phyloP scores from a whole-genome alignment of 2,888 invertebrate species.

The Incurvaria masculella region DNA sequence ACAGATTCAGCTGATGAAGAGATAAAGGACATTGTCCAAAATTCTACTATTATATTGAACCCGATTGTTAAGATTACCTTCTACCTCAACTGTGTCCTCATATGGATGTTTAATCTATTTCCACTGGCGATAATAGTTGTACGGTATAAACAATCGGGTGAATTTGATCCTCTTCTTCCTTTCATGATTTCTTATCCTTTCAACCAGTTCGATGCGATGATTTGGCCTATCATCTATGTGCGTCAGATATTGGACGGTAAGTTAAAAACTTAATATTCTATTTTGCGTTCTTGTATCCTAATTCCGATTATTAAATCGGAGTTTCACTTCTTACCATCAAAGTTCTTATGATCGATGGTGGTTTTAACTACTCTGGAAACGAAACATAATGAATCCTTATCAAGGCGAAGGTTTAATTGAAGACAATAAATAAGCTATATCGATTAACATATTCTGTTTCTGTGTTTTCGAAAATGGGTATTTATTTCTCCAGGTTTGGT shows the following conservation, averaged over 20 bases:
- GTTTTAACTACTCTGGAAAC: no score
- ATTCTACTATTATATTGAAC: background rate
- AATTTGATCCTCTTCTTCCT: conserved; percentile 26
- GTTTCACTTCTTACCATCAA: no score
- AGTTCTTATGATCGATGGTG: no score
- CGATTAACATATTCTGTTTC: no score
- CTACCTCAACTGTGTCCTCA: background rate
- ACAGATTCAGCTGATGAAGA: background rate
- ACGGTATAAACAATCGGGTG: background rate
- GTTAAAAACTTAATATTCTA: no score
- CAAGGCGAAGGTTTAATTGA: no score
- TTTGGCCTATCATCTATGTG: conserved; percentile 31
- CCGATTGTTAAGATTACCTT: background rate
- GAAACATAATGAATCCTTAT: no score
- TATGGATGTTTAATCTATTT: background rate
- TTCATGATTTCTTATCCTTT: conserved; percentile 34
- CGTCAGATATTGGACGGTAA: conserved; percentile 33
- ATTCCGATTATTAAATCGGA: no score
- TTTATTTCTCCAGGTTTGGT: conserved; percentile 4
- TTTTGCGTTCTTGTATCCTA: no score
- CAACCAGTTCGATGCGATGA: conserved; percentile 24
- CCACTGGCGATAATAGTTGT: background rate
- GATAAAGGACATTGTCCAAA: background rate
- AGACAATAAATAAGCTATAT: no score
- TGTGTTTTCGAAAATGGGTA: no score